These are phyloP conservation scores for Mirounga angustirostris DNA, from an alignment of 2,113 vertebrate species.

Conservation along the genomic window DNA sequence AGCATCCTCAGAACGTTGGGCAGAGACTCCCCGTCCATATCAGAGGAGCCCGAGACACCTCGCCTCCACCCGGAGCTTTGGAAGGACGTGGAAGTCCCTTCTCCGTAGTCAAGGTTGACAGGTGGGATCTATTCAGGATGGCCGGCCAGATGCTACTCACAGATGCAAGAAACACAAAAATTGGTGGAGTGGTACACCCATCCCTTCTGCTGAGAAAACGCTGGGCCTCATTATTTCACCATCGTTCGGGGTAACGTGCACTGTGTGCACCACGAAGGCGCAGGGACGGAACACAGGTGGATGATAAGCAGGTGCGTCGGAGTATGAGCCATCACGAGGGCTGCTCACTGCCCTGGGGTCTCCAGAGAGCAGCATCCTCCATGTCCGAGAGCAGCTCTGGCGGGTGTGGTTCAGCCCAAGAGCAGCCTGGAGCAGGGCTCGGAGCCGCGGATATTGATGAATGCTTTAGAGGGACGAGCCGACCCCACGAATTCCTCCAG, in stretches of 20 bases:
- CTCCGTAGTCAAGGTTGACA: not conserved
- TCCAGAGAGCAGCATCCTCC: not conserved
- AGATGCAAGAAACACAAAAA: not conserved
- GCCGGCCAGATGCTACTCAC: not conserved
- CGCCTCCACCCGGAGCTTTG: slow-evolving; percentile 32
- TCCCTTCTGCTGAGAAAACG: too few species aligned
- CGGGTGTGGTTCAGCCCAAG: not conserved
- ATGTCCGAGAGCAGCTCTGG: not conserved
- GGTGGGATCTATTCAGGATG: not conserved
- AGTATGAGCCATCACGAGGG: rapidly evolving
- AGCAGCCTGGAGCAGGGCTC: slow-evolving; percentile 4
- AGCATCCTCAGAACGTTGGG: not conserved
- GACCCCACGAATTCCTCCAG: rapidly evolving
- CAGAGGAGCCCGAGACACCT: not conserved
- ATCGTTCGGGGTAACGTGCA: rapidly evolving
- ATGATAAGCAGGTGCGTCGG: rapidly evolving
- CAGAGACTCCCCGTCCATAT: not conserved
- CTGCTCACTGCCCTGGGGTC: not conserved
- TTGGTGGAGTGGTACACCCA: rapidly evolving
- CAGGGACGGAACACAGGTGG: not conserved
- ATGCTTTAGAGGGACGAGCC: not conserved
- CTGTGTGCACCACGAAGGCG: rapidly evolving
- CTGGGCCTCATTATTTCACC: rapidly evolving
- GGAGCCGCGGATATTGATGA: not conserved
- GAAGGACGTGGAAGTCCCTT: not conserved